Evolutionary conservation across 2,113 vertebrate genomes (phyloP), one percentile per base, ranked within the genome.

Genomic region (Felis chaus): DNA sequence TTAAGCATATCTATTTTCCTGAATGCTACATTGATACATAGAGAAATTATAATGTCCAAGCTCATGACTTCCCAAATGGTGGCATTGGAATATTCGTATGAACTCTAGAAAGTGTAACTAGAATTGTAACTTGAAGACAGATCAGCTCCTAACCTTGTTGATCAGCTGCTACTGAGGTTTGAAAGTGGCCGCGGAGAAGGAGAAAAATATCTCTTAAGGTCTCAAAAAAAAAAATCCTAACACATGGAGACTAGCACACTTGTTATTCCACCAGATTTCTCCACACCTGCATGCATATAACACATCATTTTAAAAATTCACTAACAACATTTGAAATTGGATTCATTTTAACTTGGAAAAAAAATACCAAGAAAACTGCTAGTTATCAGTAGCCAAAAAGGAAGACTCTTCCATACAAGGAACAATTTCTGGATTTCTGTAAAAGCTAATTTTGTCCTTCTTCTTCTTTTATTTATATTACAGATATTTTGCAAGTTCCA

Each of bases 251-350:
- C 94, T 76, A 96, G 82, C 68, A 94, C 73, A 91, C 94, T 98
- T 98, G 97, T 92, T 97, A 96, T 95, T 94, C 81, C 33, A 96
- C 98, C 97, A 98, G 96, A 98, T 97, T 97, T 96, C 95, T 95
- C 97, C 96, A 98, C 97, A 98, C 98, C 98, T 98, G 97, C 97
- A 97, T 90, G 85, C 96, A 97, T 96, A 93, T 98, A 98, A 97
- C 98, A 98, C 96, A 97, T 98, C 97, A 92, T 96, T 98, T 97
- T 87, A 79, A 98, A 98, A 98, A 98, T 95, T 97, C 97, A 93
- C 97, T 94, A 97, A 96, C 95, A 97, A 95, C 97, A 98, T 96
- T 97, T 97, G 96, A 97, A 97, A 95, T 97, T 97, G 97, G 96
- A 98, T 97, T 95, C 97, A 91, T 96, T 98, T 97, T 96, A 93